These are phyloP conservation scores for Heliconius eleuchia DNA, from an alignment of 1,140 invertebrate genomes.

Conservation along the genomic window DNA sequence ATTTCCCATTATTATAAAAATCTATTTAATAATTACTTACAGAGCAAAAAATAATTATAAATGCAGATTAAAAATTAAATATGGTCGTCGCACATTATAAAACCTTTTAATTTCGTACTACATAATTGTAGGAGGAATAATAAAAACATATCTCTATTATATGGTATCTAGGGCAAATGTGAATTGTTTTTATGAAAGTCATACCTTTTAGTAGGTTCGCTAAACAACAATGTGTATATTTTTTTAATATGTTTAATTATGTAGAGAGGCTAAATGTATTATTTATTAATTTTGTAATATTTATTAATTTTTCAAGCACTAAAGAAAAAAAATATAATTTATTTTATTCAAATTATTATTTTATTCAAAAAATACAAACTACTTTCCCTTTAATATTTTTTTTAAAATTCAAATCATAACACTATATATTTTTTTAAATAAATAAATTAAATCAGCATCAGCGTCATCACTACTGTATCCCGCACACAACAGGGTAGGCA, in stretches of 20 bases:
- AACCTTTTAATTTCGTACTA: not conserved
- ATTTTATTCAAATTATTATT: too few species aligned
- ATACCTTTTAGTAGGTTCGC: conserved; percentile 3
- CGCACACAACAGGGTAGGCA: too few species aligned
- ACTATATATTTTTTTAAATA: too few species aligned
- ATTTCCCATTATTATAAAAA: too few species aligned
- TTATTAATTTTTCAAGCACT: too few species aligned
- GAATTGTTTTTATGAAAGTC: not conserved
- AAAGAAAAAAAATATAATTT: too few species aligned
- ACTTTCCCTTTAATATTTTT: too few species aligned
- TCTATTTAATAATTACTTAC: too few species aligned
- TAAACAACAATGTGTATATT: conserved; percentile 8
- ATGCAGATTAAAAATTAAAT: not conserved
- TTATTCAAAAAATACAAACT: too few species aligned
- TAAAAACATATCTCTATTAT: conserved; percentile 3
- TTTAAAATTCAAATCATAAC: too few species aligned
- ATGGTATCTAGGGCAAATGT: not conserved
- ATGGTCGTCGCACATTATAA: not conserved
- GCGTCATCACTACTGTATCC: too few species aligned
- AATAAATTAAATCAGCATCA: too few species aligned
- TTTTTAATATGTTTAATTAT: not conserved
- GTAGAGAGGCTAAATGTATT: not conserved
- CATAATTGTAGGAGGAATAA: not conserved
- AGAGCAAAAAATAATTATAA: not conserved
- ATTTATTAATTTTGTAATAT: not conserved